Evolutionary conservation across 2,797 vertebrate genomes (phyloP).

Genomic region (Pantherophis alleghaniensis): DNA sequence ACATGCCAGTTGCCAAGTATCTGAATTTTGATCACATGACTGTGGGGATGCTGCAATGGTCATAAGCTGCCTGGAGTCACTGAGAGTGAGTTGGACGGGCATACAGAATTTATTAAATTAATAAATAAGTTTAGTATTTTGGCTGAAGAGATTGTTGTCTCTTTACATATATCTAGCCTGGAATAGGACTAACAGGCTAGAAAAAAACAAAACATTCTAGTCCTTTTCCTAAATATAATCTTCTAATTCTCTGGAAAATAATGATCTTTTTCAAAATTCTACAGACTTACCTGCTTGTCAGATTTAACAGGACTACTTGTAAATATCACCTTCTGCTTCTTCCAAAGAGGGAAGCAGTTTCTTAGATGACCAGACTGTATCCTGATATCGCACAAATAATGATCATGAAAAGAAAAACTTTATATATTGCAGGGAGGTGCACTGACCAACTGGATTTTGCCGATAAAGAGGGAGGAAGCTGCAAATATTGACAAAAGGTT

Average conservation of each 20-base stretch:
- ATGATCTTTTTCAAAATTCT: not conserved
- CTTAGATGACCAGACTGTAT: no score
- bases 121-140: not conserved
- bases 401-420: not conserved
- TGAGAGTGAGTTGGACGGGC: no score
- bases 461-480: not conserved
- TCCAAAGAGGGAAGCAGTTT: not conserved
- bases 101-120: no score
- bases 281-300: not conserved
- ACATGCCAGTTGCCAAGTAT: no score
- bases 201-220: not conserved
- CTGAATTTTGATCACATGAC: no score
- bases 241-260: not conserved
- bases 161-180: not conserved
- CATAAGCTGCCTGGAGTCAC: no score
- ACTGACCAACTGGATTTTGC: not conserved
- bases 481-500: not conserved
- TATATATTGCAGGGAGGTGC: not conserved
- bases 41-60: no score
- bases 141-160: not conserved
- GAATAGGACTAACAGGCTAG: not conserved
- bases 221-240: not conserved
- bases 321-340: not conserved
- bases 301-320: not conserved
- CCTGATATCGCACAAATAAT: not conserved